Evolutionary conservation across 2,113 vertebrate species (phyloP).

Genomic region (Cathartes aura): DNA sequence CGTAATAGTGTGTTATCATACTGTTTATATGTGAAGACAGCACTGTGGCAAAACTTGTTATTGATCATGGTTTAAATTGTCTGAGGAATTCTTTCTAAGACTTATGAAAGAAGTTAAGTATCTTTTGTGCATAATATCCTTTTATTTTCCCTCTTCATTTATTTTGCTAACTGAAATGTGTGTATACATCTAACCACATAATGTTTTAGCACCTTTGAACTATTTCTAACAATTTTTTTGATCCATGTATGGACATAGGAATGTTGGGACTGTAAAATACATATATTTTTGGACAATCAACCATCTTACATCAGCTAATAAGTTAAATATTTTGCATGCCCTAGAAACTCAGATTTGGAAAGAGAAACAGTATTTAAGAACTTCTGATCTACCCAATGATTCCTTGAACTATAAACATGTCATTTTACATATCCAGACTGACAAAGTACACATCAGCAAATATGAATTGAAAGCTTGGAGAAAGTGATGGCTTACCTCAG

Average conservation of each 20-base stretch:
- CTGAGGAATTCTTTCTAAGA: conserved; percentile 63
- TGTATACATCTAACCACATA: conserved; percentile 30
- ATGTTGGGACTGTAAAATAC: background rate
- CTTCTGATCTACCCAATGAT: background rate
- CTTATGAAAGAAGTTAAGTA: conserved; percentile 62
- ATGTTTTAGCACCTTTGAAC: conserved; percentile 39
- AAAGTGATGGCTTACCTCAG: background rate
- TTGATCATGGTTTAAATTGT: conserved; percentile 68
- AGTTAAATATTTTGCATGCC: background rate
- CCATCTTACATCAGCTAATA: background rate
- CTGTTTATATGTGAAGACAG: conserved; percentile 59
- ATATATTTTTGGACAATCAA: background rate
- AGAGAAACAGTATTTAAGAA: background rate
- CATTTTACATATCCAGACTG: background rate
- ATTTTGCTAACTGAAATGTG: conserved; percentile 32
- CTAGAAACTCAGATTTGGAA: conserved; percentile 16
- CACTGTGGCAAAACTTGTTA: conserved; percentile 65
- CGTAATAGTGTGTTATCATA: background rate
- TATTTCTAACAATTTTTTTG: conserved; percentile 8
- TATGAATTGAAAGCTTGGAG: background rate
- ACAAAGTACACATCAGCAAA: background rate
- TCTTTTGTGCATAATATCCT: conserved; percentile 61
- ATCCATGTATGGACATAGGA: conserved; percentile 1
- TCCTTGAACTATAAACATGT: conserved; percentile 16
- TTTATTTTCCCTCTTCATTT: conserved; percentile 61